Conservation (phyloP, 53 echinoderm and acorn worm species). For the Zoroaster sp. region DNA sequence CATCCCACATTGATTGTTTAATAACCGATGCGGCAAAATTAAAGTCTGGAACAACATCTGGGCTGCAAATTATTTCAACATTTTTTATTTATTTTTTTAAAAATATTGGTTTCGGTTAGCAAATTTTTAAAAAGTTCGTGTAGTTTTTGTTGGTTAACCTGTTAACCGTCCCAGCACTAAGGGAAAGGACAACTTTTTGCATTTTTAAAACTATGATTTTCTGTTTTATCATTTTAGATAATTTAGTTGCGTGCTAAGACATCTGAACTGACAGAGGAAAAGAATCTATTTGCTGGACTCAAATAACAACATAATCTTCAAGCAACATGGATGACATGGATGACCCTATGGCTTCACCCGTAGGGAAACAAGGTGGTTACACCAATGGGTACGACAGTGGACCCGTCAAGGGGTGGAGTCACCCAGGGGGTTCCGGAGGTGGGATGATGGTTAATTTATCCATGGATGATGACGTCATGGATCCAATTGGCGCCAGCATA, state of each 20-base stretch:
- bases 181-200: too few species aligned
- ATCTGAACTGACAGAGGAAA: neutral
- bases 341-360: constrained; percentile 50
- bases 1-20: too few species aligned
- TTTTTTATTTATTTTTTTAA: too few species aligned
- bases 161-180: too few species aligned
- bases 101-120: too few species aligned
- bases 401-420: neutral
- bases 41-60: too few species aligned
- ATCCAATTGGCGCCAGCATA: constrained; percentile 19
- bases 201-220: too few species aligned
- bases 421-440: neutral
- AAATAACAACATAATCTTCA: neutral
- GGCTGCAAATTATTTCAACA: too few species aligned
- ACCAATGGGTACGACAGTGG: constrained; percentile 24
- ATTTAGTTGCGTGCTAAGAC: neutral
- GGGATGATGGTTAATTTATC: constrained; percentile 1
- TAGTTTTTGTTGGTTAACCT: too few species aligned
- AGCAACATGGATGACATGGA: constrained; percentile 38
- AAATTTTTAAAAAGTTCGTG: too few species aligned
- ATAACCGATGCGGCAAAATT: too few species aligned
- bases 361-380: neutral
- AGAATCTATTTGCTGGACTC: neutral
- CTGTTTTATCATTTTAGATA: too few species aligned
- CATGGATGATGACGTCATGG: constrained; percentile 45